Evolutionary conservation across 2,113 vertebrate genomes (phyloP).

Genomic region (Forbesichthys agassizii): DNA sequence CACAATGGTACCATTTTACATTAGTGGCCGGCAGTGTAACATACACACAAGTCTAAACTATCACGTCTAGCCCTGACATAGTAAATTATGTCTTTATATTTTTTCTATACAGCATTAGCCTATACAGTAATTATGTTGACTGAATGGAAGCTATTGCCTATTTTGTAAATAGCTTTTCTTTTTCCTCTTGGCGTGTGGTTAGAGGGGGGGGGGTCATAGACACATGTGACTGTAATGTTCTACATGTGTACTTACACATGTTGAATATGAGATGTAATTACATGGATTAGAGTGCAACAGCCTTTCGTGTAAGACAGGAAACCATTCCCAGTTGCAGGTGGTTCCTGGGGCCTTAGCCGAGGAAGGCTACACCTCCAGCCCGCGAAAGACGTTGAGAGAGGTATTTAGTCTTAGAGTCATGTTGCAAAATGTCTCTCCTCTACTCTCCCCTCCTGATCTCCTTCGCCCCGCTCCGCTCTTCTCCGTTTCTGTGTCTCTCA

Average conservation of each 20-base stretch:
- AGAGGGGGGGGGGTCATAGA: slow-evolving; percentile 11
- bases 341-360: slow-evolving; percentile 55
- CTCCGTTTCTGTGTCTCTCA: slow-evolving; percentile 59
- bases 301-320: slow-evolving; percentile 66
- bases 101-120: too few relatives aligned
- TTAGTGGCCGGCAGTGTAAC: slow-evolving; percentile 71
- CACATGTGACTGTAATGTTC: slow-evolving; percentile 52
- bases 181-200: neutral
- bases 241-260: slow-evolving; percentile 71
- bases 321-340: slow-evolving; percentile 72
- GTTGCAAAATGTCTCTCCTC: slow-evolving; percentile 37
- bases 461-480: slow-evolving; percentile 70
- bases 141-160: too few relatives aligned
- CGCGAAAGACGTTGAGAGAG: slow-evolving; percentile 40
- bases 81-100: too few relatives aligned
- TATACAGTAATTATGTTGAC: too few relatives aligned
- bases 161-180: neutral
- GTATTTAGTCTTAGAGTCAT: slow-evolving; percentile 63
- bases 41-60: neutral
- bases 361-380: slow-evolving; percentile 36
- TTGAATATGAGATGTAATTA: slow-evolving; percentile 69
- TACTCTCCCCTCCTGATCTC: neutral
- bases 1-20: slow-evolving; percentile 88
- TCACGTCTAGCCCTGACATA: too few relatives aligned
- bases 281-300: slow-evolving; percentile 68